A percentile compares a stretch with the other conserved stretches of the same genome.
Evolutionary conservation across 2,888 invertebrate species (phyloP).

Genomic region (Magallana nippona): DNA sequence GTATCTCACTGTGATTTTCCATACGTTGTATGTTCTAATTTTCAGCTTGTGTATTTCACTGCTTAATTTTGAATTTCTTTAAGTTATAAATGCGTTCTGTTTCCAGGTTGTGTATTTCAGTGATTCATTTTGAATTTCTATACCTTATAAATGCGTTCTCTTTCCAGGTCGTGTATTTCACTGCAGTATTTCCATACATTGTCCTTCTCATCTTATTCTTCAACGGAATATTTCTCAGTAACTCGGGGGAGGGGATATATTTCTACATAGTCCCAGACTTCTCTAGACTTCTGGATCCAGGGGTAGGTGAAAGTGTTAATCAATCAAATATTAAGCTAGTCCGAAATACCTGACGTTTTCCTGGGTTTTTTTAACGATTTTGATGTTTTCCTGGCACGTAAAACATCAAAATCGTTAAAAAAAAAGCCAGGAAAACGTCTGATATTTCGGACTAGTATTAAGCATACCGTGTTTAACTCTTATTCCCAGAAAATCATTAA

Average conservation of each 20-base stretch:
- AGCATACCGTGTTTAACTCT: no score
- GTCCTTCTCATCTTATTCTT: constrained; percentile 76
- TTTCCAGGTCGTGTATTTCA: constrained; percentile 76
- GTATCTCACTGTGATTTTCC: no score
- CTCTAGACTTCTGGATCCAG: constrained; percentile 70
- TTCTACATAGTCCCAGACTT: constrained; percentile 77
- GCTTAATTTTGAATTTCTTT: not conserved
- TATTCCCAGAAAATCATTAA: no score
- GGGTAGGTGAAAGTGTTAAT: constrained; percentile 60
- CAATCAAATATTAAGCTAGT: no score
- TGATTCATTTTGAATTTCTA: no score
- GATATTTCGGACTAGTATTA: no score
- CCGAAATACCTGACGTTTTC: no score
- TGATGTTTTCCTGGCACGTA: no score
- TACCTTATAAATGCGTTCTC: not conserved
- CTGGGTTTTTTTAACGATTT: no score
- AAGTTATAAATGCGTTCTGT: not conserved
- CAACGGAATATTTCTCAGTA: constrained; percentile 75
- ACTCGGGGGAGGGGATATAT: constrained; percentile 74
- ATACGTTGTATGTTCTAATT: no score
- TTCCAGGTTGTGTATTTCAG: constrained; percentile 77
- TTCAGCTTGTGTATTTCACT: not conserved
- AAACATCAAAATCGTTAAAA: no score
- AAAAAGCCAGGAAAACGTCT: no score
- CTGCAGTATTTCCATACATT: constrained; percentile 78